Percentiles rank a stretch among this genome's conserved stretches.
These are phyloP conservation scores for Siniperca chuatsi DNA, from an alignment of 2,113 vertebrate genomes.

Conservation along the genomic window DNA sequence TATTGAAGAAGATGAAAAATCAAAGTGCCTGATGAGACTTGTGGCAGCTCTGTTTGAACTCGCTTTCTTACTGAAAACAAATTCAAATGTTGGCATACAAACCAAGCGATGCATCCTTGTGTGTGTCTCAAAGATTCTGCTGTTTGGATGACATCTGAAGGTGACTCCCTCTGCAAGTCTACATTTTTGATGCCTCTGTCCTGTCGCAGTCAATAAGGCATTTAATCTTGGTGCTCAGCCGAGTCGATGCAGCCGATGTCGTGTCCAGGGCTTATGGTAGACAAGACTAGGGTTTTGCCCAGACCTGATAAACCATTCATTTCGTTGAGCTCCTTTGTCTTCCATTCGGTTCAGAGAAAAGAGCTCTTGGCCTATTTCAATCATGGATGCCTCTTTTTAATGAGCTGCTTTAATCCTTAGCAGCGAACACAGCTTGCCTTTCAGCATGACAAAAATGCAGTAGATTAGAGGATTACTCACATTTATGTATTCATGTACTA, in stretches of 20 bases:
- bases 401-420: slow-evolving; percentile 83
- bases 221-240: slow-evolving; percentile 82
- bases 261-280: slow-evolving; percentile 74
- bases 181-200: slow-evolving; percentile 74
- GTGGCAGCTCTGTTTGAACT: slow-evolving; percentile 36
- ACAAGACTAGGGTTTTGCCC: slow-evolving; percentile 77
- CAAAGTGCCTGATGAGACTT: slow-evolving; percentile 10
- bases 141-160: slow-evolving; percentile 80
- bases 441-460: slow-evolving; percentile 74
- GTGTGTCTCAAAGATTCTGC: slow-evolving; percentile 40
- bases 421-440: slow-evolving; percentile 69
- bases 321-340: slow-evolving; percentile 84
- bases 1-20: slow-evolving; percentile 41
- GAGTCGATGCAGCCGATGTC: slow-evolving; percentile 80
- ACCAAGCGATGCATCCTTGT: slow-evolving; percentile 25
- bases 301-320: slow-evolving; percentile 83
- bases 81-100: slow-evolving; percentile 23
- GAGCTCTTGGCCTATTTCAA: slow-evolving; percentile 83
- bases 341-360: slow-evolving; percentile 75
- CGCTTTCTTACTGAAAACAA: slow-evolving; percentile 22
- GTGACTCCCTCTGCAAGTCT: slow-evolving; percentile 76
- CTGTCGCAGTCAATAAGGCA: slow-evolving; percentile 85
- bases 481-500: slow-evolving; percentile 78
- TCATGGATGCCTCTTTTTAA: slow-evolving; percentile 82
- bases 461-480: slow-evolving; percentile 83